These are phyloP conservation scores for Sycobia sp. DNA, from an alignment of 1,140 invertebrate genomes.

Conservation along the genomic window DNA sequence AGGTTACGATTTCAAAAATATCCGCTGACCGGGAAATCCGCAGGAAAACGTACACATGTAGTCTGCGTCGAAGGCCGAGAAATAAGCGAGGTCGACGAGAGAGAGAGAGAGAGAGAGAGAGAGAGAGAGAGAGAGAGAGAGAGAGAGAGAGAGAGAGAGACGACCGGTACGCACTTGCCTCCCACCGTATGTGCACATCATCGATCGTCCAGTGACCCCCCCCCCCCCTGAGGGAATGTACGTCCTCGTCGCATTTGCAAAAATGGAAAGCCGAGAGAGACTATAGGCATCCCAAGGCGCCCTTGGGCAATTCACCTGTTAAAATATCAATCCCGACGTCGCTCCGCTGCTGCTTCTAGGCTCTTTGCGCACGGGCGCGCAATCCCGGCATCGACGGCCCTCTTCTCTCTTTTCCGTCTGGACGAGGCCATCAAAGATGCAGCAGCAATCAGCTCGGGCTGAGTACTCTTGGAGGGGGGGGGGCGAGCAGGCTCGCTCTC, in stretches of 20 bases:
- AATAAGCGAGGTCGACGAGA: too few relatives aligned
- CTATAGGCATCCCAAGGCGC: slow-evolving; percentile 20
- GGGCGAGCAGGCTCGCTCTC: slow-evolving; percentile 36
- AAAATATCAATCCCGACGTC: slow-evolving; percentile 61
- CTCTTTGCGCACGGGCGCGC: slow-evolving; percentile 30
- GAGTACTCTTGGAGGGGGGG: slow-evolving; percentile 38
- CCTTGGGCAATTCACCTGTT: slow-evolving; percentile 58
- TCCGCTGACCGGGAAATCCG: neutral
- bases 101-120: too few relatives aligned
- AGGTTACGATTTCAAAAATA: too few relatives aligned
- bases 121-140: too few relatives aligned
- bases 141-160: too few relatives aligned
- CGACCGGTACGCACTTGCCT: too few relatives aligned
- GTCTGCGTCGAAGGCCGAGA: too few relatives aligned
- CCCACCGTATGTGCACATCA: neutral
- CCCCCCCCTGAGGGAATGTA: neutral
- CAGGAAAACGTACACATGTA: neutral
- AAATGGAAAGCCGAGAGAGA: neutral
- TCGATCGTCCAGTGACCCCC: neutral
- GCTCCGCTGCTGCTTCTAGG: slow-evolving; percentile 39
- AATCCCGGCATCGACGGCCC: slow-evolving; percentile 7
- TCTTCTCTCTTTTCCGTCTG: slow-evolving; percentile 45
- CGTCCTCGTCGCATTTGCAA: too few relatives aligned
- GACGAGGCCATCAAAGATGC: slow-evolving; percentile 62
- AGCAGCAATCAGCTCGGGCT: slow-evolving; percentile 59